Conservation (phyloP, 2,113 vertebrate species). For the Nestor notabilis region DNA sequence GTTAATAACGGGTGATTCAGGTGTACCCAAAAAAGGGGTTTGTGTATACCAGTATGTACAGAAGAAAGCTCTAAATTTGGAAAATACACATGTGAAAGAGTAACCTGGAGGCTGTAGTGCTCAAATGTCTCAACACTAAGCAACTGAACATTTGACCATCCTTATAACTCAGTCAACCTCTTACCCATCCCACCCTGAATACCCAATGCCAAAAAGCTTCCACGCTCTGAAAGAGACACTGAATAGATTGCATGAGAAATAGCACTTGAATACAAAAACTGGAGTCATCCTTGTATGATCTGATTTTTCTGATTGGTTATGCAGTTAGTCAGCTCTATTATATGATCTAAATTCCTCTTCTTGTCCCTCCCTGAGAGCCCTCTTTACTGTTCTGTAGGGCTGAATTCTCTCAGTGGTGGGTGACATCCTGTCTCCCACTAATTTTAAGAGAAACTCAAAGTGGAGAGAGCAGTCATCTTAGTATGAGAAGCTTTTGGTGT, state of each 20-base stretch:
- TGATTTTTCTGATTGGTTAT: not conserved
- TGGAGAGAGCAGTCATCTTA: not conserved
- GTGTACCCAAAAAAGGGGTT: not conserved
- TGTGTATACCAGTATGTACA: fast-evolving
- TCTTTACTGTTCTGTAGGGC: not conserved
- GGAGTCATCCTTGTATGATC: not conserved
- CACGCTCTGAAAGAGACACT: not conserved
- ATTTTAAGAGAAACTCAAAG: not conserved
- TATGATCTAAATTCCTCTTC: not conserved
- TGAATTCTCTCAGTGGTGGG: not conserved
- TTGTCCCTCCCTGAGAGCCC: not conserved
- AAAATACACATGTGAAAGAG: not conserved
- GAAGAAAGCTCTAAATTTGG: not conserved
- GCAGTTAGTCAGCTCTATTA: not conserved
- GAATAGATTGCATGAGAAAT: not conserved
- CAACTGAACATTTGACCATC: not conserved
- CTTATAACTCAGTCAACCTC: not conserved
- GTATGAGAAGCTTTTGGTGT: not conserved
- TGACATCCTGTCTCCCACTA: not conserved
- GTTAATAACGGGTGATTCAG: not conserved
- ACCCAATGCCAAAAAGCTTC: not conserved
- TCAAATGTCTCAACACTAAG: not conserved
- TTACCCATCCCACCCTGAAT: not conserved
- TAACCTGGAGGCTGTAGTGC: not conserved
- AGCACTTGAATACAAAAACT: not conserved